Evolutionary conservation across 2,888 invertebrate genomes (phyloP), one percentile per base, ranked within the genome.

Genomic region (Trachelus iudaicus): DNA sequence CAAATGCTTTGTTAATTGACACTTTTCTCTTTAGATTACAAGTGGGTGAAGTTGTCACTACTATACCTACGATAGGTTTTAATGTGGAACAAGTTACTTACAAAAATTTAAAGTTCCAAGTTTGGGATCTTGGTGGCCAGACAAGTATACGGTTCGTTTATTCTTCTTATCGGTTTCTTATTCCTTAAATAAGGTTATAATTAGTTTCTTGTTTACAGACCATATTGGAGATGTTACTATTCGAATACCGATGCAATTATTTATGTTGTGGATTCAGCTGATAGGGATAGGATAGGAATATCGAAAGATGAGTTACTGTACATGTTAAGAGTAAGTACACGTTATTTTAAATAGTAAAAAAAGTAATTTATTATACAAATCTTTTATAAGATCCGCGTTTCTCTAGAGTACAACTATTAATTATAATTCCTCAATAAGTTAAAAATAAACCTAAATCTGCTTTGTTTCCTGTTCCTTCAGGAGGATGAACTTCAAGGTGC

Each of bases 211-310:
- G 4, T 79, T 94, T 94, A 79, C 92, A 98, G 99, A 93, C 99
- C 99, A 0, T 99, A 99, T 92, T 99, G 99, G 99, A 94, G 99
- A 92, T 99, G 99, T 94, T 99, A 99, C 92, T 99, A 98, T 92
- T 98, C 99, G 85, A 99, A 99, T 93, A 99, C 99, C 90, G 99
- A 99, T 94, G 99, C 99, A 90, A 99, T 99, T 88, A 99, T 99
- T 89, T 99, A 99, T 93, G 99, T 99, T 77, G 99, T 99, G 76
- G 99, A 99, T 93, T 99, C 99, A 75, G 99, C 98, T 78, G 99
- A 99, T 93, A 95, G 97, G 92, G 99, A 99, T 93, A 94, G 99
- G 93, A 98, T 99, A 94, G 98, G 98, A 87, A 98, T 99, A 93
- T 98, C 99, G 83, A 99, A 99, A 94, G 98, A 99, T 93, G 99